Percentiles rank a stretch among this genome's conserved stretches.
phyloP scores from a whole-genome alignment of 2,113 vertebrate genomes.

The Hippocampus barbouri region DNA sequence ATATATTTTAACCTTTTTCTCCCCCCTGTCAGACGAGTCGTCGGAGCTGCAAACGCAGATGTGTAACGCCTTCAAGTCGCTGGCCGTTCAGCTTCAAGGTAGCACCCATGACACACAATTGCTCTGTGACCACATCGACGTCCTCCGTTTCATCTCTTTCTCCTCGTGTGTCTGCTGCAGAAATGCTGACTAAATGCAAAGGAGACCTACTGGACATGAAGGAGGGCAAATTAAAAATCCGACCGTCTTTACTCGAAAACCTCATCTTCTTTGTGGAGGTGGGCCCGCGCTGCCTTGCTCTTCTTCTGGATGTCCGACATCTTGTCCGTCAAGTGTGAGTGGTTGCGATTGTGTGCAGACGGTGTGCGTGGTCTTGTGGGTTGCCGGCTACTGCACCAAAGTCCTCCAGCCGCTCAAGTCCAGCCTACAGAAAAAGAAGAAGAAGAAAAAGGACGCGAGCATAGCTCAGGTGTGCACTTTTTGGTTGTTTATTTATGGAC shows the following conservation, averaged over 20 bases:
- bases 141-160: background rate
- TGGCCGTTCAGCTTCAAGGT: constrained; percentile 91
- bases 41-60: constrained; percentile 87
- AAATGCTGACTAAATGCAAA: constrained; percentile 88
- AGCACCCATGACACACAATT: constrained; percentile 23
- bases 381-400: constrained; percentile 83
- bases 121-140: background rate
- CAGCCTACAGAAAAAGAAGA: constrained; percentile 97
- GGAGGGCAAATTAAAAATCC: constrained; percentile 80
- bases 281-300: constrained; percentile 9
- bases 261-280: constrained; percentile 97
- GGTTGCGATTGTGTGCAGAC: constrained; percentile 68
- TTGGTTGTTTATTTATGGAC: background rate
- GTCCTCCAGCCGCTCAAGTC: constrained; percentile 89
- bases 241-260: constrained; percentile 84
- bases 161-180: constrained; percentile 61
- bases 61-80: constrained; percentile 85
- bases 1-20: background rate
- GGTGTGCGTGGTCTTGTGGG: constrained; percentile 84
- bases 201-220: constrained; percentile 86
- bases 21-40: constrained; percentile 81
- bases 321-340: no score
- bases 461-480: constrained; percentile 73
- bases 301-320: background rate
- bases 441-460: constrained; percentile 94